These are phyloP conservation scores for Rutilus rutilus DNA, from an alignment of 2,113 vertebrate genomes.

Conservation along the genomic window DNA sequence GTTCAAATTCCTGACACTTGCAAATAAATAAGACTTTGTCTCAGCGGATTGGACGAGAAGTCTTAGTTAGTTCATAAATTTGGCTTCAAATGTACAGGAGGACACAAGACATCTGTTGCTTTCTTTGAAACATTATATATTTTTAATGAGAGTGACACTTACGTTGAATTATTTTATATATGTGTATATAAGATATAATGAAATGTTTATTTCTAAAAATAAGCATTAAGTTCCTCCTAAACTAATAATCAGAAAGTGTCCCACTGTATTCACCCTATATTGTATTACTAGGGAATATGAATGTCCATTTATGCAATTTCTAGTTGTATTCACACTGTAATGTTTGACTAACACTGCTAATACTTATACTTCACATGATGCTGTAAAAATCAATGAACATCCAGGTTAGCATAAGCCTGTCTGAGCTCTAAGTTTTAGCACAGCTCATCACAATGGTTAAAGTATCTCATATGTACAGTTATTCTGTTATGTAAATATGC, in stretches of 20 bases:
- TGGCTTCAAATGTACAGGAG: constrained; percentile 14
- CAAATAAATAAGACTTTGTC: neutral
- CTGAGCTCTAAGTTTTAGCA: neutral
- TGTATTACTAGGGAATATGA: neutral
- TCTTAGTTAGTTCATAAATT: neutral
- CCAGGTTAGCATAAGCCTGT: neutral
- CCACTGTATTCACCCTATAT: neutral
- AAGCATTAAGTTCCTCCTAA: neutral
- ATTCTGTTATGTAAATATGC: constrained; percentile 14
- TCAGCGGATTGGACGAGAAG: constrained; percentile 57
- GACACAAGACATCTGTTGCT: neutral
- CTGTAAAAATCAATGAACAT: neutral
- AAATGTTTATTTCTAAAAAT: neutral
- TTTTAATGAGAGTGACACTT: neutral
- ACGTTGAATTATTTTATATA: neutral
- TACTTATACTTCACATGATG: neutral
- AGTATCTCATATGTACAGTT: neutral
- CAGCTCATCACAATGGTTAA: neutral
- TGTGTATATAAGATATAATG: neutral
- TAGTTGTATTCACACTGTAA: neutral
- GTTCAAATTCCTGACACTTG: constrained; percentile 22
- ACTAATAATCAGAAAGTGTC: neutral
- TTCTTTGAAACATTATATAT: neutral
- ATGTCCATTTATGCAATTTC: neutral
- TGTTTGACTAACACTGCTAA: neutral